Conservation (phyloP, 2,113 vertebrate genomes). For the Ciconia boyciana region DNA sequence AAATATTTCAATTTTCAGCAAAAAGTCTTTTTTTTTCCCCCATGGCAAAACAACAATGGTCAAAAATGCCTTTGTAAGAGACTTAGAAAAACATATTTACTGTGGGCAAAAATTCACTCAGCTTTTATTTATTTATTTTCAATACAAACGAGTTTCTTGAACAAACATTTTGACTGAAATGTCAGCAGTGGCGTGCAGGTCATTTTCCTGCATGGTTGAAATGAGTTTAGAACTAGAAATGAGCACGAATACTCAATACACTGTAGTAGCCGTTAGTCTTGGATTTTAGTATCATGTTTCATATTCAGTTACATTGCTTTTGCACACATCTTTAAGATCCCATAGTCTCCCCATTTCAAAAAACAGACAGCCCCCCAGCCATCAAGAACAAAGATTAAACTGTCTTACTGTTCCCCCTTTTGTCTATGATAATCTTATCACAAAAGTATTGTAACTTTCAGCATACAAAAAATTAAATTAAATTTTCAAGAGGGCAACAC, state of each 20-base stretch:
- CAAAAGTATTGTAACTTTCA: not conserved
- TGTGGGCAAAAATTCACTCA: not conserved
- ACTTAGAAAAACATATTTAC: not conserved
- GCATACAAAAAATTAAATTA: not conserved
- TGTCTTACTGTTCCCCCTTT: not conserved
- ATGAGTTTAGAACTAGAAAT: not conserved
- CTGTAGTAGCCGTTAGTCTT: not conserved
- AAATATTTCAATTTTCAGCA: not conserved
- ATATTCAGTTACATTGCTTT: not conserved
- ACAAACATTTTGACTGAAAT: not conserved
- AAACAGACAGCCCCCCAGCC: fast-evolving
- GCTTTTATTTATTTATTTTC: not conserved
- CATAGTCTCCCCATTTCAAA: not conserved
- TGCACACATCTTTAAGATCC: not conserved
- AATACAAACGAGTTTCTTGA: not conserved
- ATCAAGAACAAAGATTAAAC: not conserved
- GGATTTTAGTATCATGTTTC: not conserved
- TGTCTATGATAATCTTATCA: not conserved
- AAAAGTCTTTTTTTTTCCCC: not conserved
- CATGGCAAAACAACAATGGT: not conserved
- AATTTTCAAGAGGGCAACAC: not conserved
- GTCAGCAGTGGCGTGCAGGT: not conserved
- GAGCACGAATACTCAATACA: not conserved
- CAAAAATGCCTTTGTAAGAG: not conserved
- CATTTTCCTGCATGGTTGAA: not conserved